These are phyloP conservation scores for Agapostemon virescens DNA, from an alignment of 2,888 invertebrate species.

Conservation along the genomic window DNA sequence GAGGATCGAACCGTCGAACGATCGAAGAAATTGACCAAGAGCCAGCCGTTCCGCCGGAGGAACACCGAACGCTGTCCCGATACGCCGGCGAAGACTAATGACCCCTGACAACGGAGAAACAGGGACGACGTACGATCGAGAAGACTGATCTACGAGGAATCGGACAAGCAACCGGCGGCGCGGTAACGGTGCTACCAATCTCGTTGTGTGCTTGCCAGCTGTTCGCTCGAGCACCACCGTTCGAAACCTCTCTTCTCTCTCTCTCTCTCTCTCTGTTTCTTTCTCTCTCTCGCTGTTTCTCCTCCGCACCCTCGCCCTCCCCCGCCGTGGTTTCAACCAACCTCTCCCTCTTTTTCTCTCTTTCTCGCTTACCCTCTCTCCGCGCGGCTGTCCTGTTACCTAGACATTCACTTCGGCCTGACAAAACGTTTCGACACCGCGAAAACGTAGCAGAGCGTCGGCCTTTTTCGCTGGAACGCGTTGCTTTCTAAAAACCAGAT, in stretches of 20 bases:
- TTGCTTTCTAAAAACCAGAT: slow-evolving; percentile 37
- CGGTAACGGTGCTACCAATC: slow-evolving; percentile 70
- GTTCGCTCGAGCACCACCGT: slow-evolving; percentile 55
- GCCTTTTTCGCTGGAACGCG: slow-evolving; percentile 19
- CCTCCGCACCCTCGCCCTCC: not conserved
- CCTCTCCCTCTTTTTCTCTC: not conserved
- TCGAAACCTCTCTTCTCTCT: slow-evolving; percentile 29
- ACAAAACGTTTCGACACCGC: slow-evolving; percentile 55
- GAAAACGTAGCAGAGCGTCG: slow-evolving; percentile 45
- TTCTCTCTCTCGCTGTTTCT: not conserved
- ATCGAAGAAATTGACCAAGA: not conserved
- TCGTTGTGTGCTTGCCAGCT: slow-evolving; percentile 70
- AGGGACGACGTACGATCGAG: slow-evolving; percentile 57
- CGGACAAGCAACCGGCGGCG: slow-evolving; percentile 49
- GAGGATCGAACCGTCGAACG: not conserved
- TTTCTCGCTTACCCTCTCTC: not conserved
- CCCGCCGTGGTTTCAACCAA: not conserved
- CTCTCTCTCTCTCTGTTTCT: not conserved
- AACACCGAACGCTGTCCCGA: slow-evolving; percentile 25
- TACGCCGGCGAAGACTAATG: slow-evolving; percentile 59
- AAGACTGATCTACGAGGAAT: slow-evolving; percentile 67
- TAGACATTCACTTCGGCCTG: slow-evolving; percentile 57
- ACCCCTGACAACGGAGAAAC: slow-evolving; percentile 59
- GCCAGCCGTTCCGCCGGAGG: not conserved
- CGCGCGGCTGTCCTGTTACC: slow-evolving; percentile 41